Conservation (phyloP, 2,888 invertebrate species). For the Ennomos erosarius region DNA sequence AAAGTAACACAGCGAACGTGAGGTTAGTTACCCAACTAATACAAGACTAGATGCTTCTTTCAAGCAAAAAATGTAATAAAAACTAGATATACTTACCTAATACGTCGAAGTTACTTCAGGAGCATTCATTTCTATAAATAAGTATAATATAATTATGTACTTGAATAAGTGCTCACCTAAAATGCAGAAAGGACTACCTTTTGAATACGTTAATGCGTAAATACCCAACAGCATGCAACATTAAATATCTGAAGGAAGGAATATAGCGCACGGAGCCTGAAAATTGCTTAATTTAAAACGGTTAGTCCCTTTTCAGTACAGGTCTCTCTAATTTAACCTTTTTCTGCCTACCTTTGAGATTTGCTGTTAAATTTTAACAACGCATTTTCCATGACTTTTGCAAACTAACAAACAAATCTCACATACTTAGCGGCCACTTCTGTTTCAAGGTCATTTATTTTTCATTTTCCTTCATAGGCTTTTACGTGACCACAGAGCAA, state of each 20-base stretch:
- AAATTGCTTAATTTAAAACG: slow-evolving; percentile 4
- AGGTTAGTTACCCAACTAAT: neutral
- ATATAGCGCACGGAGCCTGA: neutral
- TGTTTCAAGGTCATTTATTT: no score
- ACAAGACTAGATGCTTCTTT: neutral
- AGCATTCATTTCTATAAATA: neutral
- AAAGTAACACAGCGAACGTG: slow-evolving; percentile 5
- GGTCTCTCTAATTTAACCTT: neutral
- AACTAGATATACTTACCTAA: no score
- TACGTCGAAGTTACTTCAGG: slow-evolving; percentile 12
- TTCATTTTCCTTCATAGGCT: no score
- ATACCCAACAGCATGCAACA: slow-evolving; percentile 12
- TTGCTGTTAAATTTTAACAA: slow-evolving; percentile 10
- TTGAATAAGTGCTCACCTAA: slow-evolving; percentile 1
- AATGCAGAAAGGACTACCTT: slow-evolving; percentile 17
- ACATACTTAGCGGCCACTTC: slow-evolving; percentile 15
- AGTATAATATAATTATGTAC: no score
- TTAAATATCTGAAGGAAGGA: slow-evolving; percentile 12
- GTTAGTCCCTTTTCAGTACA: slow-evolving; percentile 7
- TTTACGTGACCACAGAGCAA: no score
- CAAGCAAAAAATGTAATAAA: neutral
- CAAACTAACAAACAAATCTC: slow-evolving; percentile 1
- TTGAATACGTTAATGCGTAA: slow-evolving; percentile 21
- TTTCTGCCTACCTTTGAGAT: slow-evolving; percentile 1
- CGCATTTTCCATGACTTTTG: slow-evolving; percentile 22